Base-by-base conservation (phyloP, 1,140 invertebrate species). In the Scaptomyza montana region DNA sequence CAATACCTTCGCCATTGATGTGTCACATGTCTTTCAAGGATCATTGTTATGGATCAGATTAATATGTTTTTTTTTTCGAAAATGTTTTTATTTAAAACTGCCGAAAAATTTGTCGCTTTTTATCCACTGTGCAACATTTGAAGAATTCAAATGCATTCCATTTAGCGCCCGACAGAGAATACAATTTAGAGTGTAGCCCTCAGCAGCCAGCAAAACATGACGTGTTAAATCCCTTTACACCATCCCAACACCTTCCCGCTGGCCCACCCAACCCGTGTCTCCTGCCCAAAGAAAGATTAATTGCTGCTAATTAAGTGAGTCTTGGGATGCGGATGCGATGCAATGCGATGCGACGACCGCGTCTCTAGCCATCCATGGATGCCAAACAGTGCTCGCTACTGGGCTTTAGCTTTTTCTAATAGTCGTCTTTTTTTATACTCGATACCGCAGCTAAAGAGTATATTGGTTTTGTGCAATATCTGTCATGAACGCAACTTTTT, bases 261-360 rank as follows among this genome's bases (percentile, higher is more conserved):
- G 10, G 16, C 19, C 12, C 33, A 36, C 33, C 33, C 33, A 36
- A 9, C 33, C 33, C 33, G 8, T 3, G 12, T 5, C 33, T 45
- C 5, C 16, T 39, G 19, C 39, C 25, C n/a, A 30, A 43, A 8
- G 16, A 36, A 19, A 65, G 74, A 77, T 77, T 77, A 77, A 77
- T 77, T 77, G 69, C 74, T 59, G 74, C 59, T 77, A 77, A 77
- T 77, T 77, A 77, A 59, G 57, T 36, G 63, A 61, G 49, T 73
- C 70, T 59, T 59, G 39, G 68, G 61, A 21, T 55, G 62, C 39
- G 49, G 45, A 33, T 51, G 47, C 16, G 46, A 36, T 56, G 33
- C 33, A 9, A 33, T 33, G 33, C 33, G 8, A 9, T 36, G 54
- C 54, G 54, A 39, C 60, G 36, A 51, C 21, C 21, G 45, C 62